Conservation (phyloP, 2,888 invertebrate genomes). For the Agrotis clavis region DNA sequence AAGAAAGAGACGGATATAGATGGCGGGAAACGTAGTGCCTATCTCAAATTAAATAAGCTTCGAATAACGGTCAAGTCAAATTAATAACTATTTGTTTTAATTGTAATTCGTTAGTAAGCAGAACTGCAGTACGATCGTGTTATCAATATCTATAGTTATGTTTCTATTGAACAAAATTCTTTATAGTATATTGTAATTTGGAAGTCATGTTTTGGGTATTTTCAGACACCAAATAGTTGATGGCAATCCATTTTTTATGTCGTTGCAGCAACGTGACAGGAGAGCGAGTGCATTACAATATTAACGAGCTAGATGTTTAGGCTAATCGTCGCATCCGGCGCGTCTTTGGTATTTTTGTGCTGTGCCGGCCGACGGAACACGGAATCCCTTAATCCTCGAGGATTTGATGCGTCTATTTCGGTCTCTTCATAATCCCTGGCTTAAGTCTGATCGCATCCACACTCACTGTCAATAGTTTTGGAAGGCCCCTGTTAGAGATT, state of each 20-base stretch:
- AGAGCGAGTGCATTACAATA: conserved; percentile 83
- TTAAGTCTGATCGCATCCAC: conserved; percentile 91
- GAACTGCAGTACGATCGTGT: neutral
- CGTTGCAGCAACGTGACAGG: conserved; percentile 65
- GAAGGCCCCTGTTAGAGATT: conserved; percentile 88
- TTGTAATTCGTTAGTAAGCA: too few species aligned
- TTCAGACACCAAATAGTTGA: conserved; percentile 25
- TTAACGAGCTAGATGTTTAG: conserved; percentile 87
- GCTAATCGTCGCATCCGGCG: conserved; percentile 91
- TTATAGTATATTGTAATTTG: neutral
- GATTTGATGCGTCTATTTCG: conserved; percentile 91
- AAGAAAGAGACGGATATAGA: too few species aligned
- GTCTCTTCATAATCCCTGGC: conserved; percentile 90
- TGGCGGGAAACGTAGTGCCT: too few species aligned
- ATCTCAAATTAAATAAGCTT: too few species aligned
- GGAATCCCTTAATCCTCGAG: conserved; percentile 89
- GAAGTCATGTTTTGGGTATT: conserved; percentile 27
- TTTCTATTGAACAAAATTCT: neutral
- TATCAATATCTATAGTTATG: neutral
- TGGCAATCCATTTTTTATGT: conserved; percentile 48
- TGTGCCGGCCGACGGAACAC: conserved; percentile 89
- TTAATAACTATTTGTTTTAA: neutral
- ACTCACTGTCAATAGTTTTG: conserved; percentile 91
- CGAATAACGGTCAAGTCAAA: too few species aligned
- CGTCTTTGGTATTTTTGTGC: conserved; percentile 89